These are phyloP conservation scores for Saccostrea echinata DNA, from an alignment of 1,140 invertebrate genomes.

Conservation along the genomic window DNA sequence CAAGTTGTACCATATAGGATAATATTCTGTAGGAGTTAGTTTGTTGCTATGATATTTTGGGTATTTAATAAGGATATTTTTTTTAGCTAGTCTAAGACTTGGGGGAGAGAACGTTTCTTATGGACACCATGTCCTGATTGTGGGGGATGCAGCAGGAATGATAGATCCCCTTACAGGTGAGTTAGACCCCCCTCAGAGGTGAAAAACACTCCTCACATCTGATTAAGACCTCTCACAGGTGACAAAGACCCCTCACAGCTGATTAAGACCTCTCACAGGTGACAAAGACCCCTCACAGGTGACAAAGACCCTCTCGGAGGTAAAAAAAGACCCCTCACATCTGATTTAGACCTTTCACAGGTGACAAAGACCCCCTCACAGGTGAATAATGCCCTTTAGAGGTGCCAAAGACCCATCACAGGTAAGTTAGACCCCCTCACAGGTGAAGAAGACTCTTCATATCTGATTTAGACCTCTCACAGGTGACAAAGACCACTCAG, in stretches of 20 bases:
- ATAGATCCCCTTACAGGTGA: slow-evolving; percentile 74
- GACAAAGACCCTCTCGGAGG: too few species aligned
- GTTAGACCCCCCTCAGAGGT: not conserved
- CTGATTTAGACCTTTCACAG: too few species aligned
- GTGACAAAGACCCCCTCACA: not conserved
- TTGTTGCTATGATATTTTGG: not conserved
- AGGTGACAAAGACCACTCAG: not conserved
- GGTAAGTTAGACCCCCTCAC: not conserved
- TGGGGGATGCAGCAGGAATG: slow-evolving; percentile 75
- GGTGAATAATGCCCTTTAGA: not conserved
- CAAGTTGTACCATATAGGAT: too few species aligned
- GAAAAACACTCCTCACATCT: too few species aligned
- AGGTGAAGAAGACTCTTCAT: too few species aligned
- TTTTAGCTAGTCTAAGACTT: slow-evolving; percentile 71
- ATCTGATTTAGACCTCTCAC: too few species aligned
- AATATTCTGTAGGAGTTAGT: too few species aligned
- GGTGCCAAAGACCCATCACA: not conserved
- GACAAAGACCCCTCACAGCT: too few species aligned
- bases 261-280: too few species aligned
- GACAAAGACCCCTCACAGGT: too few species aligned
- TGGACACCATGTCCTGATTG: slow-evolving; percentile 69
- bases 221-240: too few species aligned
- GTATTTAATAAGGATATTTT: not conserved
- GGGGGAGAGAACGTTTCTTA: slow-evolving; percentile 69
- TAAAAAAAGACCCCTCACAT: too few species aligned